Conservation (phyloP, 2,888 invertebrate genomes). For the Petrolisthes cinctipes region DNA sequence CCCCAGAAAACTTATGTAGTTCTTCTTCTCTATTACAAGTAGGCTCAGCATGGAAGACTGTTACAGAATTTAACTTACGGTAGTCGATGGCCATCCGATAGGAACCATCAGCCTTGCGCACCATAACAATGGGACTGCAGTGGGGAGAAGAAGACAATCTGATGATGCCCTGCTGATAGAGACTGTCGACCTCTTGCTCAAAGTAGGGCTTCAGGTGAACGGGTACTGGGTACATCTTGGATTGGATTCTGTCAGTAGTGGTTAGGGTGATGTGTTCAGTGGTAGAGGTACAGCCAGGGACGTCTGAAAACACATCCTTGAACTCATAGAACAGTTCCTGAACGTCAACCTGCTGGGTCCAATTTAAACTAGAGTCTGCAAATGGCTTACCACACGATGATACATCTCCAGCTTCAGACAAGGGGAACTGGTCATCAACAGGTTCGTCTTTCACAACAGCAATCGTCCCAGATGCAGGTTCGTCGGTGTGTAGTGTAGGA, state of each 20-base stretch:
- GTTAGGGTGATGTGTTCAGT: constrained; percentile 1
- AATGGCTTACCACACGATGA: background rate
- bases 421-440: background rate
- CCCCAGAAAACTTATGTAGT: constrained; percentile 13
- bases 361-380: background rate
- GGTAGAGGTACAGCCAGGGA: constrained; percentile 29
- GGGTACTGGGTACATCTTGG: constrained; percentile 22
- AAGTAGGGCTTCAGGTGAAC: constrained; percentile 8
- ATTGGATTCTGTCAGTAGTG: constrained; percentile 20
- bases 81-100: constrained; percentile 29
- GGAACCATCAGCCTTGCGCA: constrained; percentile 6
- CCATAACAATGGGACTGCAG: constrained; percentile 15
- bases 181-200: constrained; percentile 8
- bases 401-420: background rate
- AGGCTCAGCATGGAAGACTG: constrained; percentile 29
- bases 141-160: constrained; percentile 9
- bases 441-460: background rate
- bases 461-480: background rate
- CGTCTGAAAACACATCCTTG: background rate
- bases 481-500: background rate
- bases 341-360: background rate
- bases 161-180: constrained; percentile 14
- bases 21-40: background rate
- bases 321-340: too few relatives aligned
- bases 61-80: constrained; percentile 19